Conservation (phyloP, 35 echinoderm and acorn worm species). For the Heliocidaris erythrogramma region DNA sequence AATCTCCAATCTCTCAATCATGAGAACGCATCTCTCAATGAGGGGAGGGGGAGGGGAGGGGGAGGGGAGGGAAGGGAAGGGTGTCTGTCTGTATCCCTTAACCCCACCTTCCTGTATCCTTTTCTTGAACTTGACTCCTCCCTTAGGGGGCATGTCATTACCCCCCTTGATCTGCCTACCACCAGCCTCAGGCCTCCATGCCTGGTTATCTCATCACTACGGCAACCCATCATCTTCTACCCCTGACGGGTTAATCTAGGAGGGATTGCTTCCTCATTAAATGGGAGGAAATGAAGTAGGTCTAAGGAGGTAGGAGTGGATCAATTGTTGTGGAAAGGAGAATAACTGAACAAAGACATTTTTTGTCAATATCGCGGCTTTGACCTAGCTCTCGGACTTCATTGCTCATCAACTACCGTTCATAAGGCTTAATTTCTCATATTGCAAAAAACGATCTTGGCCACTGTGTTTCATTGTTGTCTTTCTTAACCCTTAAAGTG, state of each 20-base stretch:
- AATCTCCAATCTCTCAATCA: no score
- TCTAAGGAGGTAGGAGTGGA: background rate
- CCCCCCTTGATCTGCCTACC: background rate
- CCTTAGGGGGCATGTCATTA: no score
- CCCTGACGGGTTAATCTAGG: background rate
- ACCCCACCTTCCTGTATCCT: no score
- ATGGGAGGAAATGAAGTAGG: background rate
- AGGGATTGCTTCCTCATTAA: conserved; percentile 23
- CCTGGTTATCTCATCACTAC: conserved; percentile 38
- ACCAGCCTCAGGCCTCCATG: background rate
- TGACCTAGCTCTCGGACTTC: background rate
- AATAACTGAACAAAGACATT: conserved; percentile 12
- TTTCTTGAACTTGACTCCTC: no score
- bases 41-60: no score
- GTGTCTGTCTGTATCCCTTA: no score
- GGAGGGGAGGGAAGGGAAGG: no score
- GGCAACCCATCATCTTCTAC: conserved; percentile 3
- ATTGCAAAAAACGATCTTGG: background rate
- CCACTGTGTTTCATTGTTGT: background rate
- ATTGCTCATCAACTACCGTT: background rate
- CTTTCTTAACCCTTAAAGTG: background rate
- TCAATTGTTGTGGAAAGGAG: background rate
- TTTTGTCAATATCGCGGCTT: background rate
- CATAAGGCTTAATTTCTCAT: background rate
- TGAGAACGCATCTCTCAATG: no score